Evolutionary conservation across 2,888 invertebrate genomes (phyloP).

Genomic region (Eudasyphora cyanicolor): DNA sequence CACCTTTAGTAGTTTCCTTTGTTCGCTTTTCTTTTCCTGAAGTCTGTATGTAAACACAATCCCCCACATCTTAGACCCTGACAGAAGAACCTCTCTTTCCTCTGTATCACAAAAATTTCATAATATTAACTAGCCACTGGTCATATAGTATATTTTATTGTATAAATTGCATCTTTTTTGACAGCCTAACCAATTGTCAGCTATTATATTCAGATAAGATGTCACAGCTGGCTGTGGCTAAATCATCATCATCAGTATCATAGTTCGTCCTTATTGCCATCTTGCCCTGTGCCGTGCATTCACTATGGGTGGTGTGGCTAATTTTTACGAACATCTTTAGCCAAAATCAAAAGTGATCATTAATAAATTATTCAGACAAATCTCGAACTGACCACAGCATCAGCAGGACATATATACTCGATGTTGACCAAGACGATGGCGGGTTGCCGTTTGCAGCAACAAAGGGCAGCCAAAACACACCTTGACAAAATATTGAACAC

Average conservation of each 20-base stretch:
- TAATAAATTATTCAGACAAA: constrained; percentile 56
- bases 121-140: background rate
- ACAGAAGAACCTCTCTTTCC: background rate
- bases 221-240: constrained; percentile 60
- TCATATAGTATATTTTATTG: background rate
- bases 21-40: background rate
- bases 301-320: background rate
- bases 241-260: too few species aligned
- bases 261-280: too few species aligned
- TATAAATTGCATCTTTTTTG: constrained; percentile 11
- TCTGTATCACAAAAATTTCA: background rate
- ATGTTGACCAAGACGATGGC: background rate
- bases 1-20: too few species aligned
- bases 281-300: constrained; percentile 4
- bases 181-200: background rate
- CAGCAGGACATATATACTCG: constrained; percentile 45
- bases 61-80: background rate
- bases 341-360: constrained; percentile 31
- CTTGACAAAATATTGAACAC: constrained; percentile 45
- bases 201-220: constrained; percentile 35
- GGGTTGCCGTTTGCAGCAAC: background rate
- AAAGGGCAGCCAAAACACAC: constrained; percentile 21
- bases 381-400: constrained; percentile 58
- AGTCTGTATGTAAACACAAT: background rate
- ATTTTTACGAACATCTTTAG: constrained; percentile 40